phyloP scores from a whole-genome alignment of 1,140 invertebrate species.

The Onthophagus taurus region DNA sequence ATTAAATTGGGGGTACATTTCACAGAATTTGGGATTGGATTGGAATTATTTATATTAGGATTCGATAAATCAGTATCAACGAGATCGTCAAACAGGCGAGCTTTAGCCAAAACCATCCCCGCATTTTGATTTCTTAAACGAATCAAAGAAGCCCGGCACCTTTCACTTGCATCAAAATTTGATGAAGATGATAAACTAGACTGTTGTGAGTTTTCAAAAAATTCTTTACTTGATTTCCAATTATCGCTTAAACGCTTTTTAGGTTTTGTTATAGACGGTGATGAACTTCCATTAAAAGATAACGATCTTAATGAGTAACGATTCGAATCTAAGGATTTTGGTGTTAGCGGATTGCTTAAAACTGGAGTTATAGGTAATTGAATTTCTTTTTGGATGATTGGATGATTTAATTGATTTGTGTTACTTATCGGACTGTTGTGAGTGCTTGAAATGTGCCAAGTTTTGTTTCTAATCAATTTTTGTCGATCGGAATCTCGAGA shows the following conservation, averaged over 20 bases:
- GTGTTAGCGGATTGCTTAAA: too few species aligned
- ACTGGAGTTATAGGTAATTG: too few species aligned
- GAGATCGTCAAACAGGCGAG: conserved; percentile 51
- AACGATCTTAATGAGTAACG: too few species aligned
- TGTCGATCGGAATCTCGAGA: conserved; percentile 45
- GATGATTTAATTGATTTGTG: background rate
- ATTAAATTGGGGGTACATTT: conserved; percentile 6
- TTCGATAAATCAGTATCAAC: conserved; percentile 24
- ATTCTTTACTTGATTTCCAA: conserved; percentile 27
- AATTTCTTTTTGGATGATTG: background rate
- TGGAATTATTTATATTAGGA: too few species aligned
- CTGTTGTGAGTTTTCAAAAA: conserved; percentile 17
- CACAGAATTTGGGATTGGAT: too few species aligned
- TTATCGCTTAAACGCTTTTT: conserved; percentile 10
- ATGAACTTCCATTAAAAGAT: background rate
- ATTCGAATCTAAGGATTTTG: too few species aligned
- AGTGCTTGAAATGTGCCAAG: conserved; percentile 26
- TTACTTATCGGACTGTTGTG: too few species aligned
- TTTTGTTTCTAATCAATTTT: conserved; percentile 30
- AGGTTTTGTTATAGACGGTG: background rate
- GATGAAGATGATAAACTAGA: too few species aligned
- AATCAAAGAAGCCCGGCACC: conserved; percentile 47
- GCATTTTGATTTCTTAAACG: conserved; percentile 53
- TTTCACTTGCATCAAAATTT: conserved; percentile 9
- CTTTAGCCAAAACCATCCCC: conserved; percentile 58